Conservation (phyloP, 1,140 invertebrate species). For the Achroia grisella region DNA sequence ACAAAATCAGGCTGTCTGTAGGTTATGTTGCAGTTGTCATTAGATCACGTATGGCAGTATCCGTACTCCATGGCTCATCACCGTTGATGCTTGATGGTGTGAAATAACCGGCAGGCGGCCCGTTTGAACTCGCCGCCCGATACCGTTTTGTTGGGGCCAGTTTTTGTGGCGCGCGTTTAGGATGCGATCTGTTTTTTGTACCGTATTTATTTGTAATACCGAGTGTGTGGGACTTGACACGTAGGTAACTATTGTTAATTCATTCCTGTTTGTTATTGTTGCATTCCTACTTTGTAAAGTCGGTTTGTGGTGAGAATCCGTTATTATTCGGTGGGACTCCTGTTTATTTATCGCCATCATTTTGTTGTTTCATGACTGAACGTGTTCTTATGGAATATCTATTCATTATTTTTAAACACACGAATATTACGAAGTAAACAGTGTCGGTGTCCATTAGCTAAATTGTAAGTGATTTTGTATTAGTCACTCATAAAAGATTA, state of each 20-base stretch:
- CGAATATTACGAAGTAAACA: conserved; percentile 22
- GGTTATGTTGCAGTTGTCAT: conserved; percentile 34
- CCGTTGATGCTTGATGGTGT: conserved; percentile 56
- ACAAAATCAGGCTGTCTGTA: too few relatives aligned
- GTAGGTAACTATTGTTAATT: conserved; percentile 63
- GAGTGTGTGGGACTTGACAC: conserved; percentile 68
- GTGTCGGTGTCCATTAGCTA: conserved; percentile 45
- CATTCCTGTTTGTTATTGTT: conserved; percentile 55
- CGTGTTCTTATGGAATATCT: too few relatives aligned
- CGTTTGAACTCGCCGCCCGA: conserved; percentile 55
- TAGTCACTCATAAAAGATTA: conserved; percentile 44
- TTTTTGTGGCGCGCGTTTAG: conserved; percentile 60
- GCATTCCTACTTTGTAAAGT: conserved; percentile 39
- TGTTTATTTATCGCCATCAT: background rate
- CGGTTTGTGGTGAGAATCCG: conserved; percentile 17
- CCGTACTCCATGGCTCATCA: conserved; percentile 26
- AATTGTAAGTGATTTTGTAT: conserved; percentile 42
- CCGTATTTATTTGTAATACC: conserved; percentile 56
- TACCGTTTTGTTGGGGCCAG: conserved; percentile 52
- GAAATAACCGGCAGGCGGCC: conserved; percentile 45
- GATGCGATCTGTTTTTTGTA: conserved; percentile 59
- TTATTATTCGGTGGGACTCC: conserved; percentile 21
- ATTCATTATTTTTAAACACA: background rate
- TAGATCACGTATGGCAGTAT: conserved; percentile 46
- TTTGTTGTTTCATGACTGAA: conserved; percentile 17